Conservation (phyloP, 2,113 vertebrate species). For the Hippopotamus amphibius region DNA sequence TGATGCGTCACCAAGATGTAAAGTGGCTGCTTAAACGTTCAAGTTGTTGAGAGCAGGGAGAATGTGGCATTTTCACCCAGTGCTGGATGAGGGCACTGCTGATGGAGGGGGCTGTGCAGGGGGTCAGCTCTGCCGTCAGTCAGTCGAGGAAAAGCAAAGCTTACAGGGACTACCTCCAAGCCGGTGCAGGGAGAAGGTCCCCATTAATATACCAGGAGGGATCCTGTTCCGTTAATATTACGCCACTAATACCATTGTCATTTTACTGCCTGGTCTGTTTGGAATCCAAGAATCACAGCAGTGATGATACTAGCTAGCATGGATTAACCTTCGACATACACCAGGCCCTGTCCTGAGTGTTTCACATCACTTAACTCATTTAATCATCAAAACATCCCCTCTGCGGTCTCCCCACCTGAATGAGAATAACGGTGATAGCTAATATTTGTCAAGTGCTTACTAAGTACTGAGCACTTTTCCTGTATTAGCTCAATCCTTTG, state of each 20-base stretch:
- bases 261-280: not conserved
- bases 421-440: accelerated
- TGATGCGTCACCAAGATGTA: not conserved
- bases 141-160: not conserved
- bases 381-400: accelerated
- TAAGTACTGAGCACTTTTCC: accelerated
- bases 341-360: not conserved
- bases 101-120: not conserved
- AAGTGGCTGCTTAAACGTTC: accelerated
- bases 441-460: accelerated
- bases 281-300: not conserved
- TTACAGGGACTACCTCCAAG: accelerated
- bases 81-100: not conserved
- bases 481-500: accelerated
- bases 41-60: not conserved
- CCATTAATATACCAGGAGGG: accelerated
- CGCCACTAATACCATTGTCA: not conserved
- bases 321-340: accelerated
- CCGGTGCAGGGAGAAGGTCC: accelerated
- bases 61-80: too few species aligned
- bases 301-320: accelerated
- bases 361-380: not conserved
- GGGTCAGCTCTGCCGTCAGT: not conserved
- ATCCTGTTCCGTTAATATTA: not conserved
- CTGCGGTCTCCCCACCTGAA: not conserved